Conservation (phyloP, 2,888 invertebrate genomes). For the Teleogryllus oceanicus region DNA sequence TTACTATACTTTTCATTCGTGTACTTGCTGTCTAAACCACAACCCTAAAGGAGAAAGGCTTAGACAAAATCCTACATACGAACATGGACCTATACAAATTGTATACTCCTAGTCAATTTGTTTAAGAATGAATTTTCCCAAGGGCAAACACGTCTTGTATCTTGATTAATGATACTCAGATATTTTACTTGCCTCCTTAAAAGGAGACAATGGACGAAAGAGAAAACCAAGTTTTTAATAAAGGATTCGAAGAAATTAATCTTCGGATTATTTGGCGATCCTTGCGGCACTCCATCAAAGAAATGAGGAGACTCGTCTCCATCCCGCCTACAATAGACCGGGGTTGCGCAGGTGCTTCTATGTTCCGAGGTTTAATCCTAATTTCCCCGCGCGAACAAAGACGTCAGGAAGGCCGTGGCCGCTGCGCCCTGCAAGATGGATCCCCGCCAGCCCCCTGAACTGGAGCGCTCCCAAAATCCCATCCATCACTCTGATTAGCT, state of each 20-base stretch:
- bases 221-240: background rate
- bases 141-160: background rate
- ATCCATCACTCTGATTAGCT: slow-evolving; percentile 9
- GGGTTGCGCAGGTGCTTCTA: background rate
- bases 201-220: background rate
- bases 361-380: background rate
- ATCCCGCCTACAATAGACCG: background rate
- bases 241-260: slow-evolving; percentile 2
- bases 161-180: background rate
- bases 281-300: background rate
- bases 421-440: background rate
- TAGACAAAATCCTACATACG: no score
- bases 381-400: background rate
- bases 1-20: no score
- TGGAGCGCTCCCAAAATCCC: background rate
- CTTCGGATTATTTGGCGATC: background rate
- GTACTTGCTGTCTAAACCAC: no score
- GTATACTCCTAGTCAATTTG: background rate
- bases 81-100: background rate
- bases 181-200: background rate
- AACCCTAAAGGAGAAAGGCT: no score
- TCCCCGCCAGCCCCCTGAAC: background rate
- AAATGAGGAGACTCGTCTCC: background rate
- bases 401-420: background rate
- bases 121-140: background rate